These are phyloP conservation scores for Troglohyphantes excavatus DNA, from an alignment of 2,888 invertebrate species.

Conservation along the genomic window DNA sequence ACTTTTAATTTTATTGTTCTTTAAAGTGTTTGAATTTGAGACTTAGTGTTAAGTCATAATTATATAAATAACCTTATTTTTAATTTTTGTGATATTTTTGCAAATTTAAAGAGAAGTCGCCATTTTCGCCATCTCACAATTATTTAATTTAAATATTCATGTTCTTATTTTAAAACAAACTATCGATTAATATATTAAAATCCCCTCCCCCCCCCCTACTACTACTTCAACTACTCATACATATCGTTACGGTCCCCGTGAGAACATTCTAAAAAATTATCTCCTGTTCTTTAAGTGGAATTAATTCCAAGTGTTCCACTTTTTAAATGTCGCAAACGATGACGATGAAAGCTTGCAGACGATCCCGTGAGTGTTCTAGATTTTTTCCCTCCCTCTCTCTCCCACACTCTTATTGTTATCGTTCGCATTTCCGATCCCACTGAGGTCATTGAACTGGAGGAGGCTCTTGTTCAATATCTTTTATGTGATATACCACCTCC, in stretches of 20 bases:
- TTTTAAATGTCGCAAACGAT: slow-evolving; percentile 23
- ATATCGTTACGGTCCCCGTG: background rate
- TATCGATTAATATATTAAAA: too few relatives aligned
- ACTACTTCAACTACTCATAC: background rate
- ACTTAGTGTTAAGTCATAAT: too few relatives aligned
- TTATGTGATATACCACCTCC: slow-evolving; percentile 78
- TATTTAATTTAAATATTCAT: too few relatives aligned
- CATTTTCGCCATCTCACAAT: too few relatives aligned
- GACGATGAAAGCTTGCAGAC: slow-evolving; percentile 59
- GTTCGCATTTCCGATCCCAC: slow-evolving; percentile 75
- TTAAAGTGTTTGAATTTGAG: too few relatives aligned
- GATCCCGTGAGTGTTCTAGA: slow-evolving; percentile 62
- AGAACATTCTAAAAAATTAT: background rate
- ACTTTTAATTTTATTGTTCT: too few relatives aligned
- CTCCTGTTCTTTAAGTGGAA: slow-evolving; percentile 29
- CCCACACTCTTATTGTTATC: slow-evolving; percentile 81
- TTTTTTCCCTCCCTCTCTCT: slow-evolving; percentile 81
- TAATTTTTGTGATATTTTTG: too few relatives aligned
- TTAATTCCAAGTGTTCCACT: slow-evolving; percentile 49
- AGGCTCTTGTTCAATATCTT: slow-evolving; percentile 46
- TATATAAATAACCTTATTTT: too few relatives aligned
- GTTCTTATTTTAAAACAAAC: too few relatives aligned
- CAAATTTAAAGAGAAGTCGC: too few relatives aligned
- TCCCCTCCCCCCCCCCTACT: too few relatives aligned
- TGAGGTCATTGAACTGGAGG: slow-evolving; percentile 57